A percentile compares a stretch with the other conserved stretches of the same genome.
Conservation (phyloP, 2,797 vertebrate species). For the Muscicapa striata region DNA sequence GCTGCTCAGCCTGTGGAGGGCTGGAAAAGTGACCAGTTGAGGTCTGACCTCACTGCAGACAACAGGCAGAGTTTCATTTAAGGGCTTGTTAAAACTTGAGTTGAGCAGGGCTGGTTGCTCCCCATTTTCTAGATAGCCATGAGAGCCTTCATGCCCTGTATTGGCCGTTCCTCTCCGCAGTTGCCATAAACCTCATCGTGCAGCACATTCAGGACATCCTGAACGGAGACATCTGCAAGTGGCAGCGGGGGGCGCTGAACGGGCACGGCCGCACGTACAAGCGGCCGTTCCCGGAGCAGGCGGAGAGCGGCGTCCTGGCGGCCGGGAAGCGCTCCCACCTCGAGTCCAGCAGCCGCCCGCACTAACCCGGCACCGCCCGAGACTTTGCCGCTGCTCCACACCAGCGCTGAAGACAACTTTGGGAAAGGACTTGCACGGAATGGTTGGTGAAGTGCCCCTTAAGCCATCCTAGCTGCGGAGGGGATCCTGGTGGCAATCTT, state of each 20-base stretch:
- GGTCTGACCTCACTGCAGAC: neutral
- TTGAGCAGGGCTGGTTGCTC: neutral
- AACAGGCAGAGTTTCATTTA: neutral
- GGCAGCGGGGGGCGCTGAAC: conserved; percentile 85
- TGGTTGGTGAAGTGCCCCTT: conserved; percentile 3
- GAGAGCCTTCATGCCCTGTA: rapidly evolving
- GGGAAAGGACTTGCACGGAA: conserved; percentile 9
- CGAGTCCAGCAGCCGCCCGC: conserved; percentile 94
- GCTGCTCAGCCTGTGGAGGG: neutral
- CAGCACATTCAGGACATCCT: conserved; percentile 99
- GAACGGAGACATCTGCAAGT: conserved; percentile 93
- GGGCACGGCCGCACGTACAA: conserved; percentile 82
- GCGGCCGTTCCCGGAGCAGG: conserved; percentile 82
- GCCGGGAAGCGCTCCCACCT: conserved; percentile 86
- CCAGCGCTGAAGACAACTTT: neutral
- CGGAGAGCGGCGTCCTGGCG: conserved; percentile 69
- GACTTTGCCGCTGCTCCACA: neutral
- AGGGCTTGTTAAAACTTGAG: neutral
- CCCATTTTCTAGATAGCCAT: neutral
- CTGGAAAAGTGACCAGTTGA: neutral
- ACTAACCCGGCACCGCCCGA: conserved; percentile 67
- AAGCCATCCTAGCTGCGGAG: neutral
- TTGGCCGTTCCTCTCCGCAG: conserved; percentile 63
- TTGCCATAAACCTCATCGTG: conserved; percentile 97
- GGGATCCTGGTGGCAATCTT: neutral